Conservation (phyloP, 2,888 invertebrate species). For the Beris morrisii region DNA sequence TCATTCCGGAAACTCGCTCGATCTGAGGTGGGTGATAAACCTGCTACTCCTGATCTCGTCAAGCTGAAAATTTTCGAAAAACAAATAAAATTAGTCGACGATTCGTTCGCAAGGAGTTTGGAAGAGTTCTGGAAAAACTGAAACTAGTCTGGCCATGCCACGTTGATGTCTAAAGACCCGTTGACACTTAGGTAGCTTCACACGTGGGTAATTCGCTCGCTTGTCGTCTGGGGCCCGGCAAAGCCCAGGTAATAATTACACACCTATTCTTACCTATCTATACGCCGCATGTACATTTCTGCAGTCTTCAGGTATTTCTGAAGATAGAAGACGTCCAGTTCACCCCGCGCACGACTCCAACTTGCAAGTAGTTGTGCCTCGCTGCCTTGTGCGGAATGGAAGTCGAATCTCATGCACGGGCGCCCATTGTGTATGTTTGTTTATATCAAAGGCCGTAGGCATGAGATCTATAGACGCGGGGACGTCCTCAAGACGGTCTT, state of each 20-base stretch:
- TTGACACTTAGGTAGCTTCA: slow-evolving; percentile 37
- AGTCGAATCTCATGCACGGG: slow-evolving; percentile 7
- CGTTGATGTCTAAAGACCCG: slow-evolving; percentile 30
- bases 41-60: not conserved
- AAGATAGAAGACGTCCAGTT: not conserved
- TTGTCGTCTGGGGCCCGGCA: slow-evolving; percentile 7
- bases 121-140: not conserved
- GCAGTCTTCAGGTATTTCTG: not conserved
- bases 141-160: slow-evolving; percentile 3
- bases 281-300: not conserved
- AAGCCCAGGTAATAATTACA: slow-evolving; percentile 14
- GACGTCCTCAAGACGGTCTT: not conserved
- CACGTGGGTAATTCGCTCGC: slow-evolving; percentile 36
- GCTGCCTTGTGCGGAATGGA: not conserved
- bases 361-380: not conserved
- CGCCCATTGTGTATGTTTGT: slow-evolving; percentile 1
- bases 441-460: not conserved
- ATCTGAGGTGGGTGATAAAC: slow-evolving; percentile 12
- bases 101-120: not conserved
- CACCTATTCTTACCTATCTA: slow-evolving; percentile 8
- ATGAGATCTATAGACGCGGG: not conserved
- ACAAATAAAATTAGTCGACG: not conserved
- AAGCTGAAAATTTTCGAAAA: slow-evolving; percentile 22
- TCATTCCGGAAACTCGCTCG: slow-evolving; percentile 22
- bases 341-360: not conserved